Conservation (phyloP, 2,888 invertebrate species). For the Scrobipalpa costella region DNA sequence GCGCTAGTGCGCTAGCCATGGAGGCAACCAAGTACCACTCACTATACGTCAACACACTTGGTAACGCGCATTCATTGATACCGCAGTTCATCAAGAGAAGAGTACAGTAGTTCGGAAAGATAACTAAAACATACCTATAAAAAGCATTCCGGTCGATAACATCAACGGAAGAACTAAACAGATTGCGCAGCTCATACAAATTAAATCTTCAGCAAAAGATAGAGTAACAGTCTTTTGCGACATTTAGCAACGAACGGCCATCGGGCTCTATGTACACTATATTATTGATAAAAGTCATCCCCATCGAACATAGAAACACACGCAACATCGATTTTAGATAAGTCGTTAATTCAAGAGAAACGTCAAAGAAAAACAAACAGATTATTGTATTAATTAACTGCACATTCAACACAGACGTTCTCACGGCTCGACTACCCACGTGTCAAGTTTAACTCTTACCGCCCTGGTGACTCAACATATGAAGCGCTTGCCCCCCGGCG, state of each 20-base stretch:
- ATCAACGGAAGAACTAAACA: constrained; percentile 80
- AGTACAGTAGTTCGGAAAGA: constrained; percentile 76
- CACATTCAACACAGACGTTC: constrained; percentile 82
- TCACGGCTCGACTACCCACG: constrained; percentile 79
- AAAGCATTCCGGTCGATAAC: constrained; percentile 76
- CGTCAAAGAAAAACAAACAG: constrained; percentile 80
- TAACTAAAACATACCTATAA: constrained; percentile 79
- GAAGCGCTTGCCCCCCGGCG: constrained; percentile 93
- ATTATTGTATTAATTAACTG: constrained; percentile 70
- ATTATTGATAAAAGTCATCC: constrained; percentile 70
- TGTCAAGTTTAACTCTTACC: constrained; percentile 87
- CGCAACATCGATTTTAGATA: constrained; percentile 80
- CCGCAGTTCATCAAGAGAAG: constrained; percentile 75
- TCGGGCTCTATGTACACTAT: constrained; percentile 81
- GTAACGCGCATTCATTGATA: constrained; percentile 78
- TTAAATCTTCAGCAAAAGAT: constrained; percentile 80
- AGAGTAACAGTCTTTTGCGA: constrained; percentile 80
- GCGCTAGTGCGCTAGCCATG: constrained; percentile 70
- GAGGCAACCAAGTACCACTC: constrained; percentile 74
- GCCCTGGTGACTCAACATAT: constrained; percentile 95
- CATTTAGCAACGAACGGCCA: constrained; percentile 81
- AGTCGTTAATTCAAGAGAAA: constrained; percentile 79
- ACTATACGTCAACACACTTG: constrained; percentile 73
- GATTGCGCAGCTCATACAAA: constrained; percentile 81
- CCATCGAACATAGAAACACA: constrained; percentile 81